Percentiles rank a stretch among this genome's conserved stretches.
phyloP scores from a whole-genome alignment of 2,888 invertebrate genomes.

The Catocala nupta region DNA sequence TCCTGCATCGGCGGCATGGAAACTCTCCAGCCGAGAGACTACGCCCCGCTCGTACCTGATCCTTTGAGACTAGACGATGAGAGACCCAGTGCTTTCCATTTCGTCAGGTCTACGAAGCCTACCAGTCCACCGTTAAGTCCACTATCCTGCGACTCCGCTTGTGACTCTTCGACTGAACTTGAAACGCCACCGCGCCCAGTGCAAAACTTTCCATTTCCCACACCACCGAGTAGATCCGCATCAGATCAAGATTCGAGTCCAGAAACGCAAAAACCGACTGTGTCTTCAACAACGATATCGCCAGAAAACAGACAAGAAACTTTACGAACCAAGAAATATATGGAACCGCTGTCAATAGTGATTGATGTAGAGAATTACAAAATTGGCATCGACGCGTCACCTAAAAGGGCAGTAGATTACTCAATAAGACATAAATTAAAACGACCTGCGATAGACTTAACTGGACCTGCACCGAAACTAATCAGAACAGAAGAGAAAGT shows the following conservation, averaged over 20 bases:
- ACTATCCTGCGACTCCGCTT: conserved; percentile 90
- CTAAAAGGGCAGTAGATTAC: conserved; percentile 82
- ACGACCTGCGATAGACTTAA: conserved; percentile 66
- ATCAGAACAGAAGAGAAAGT: conserved; percentile 64
- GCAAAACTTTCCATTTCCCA: conserved; percentile 82
- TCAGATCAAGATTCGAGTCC: conserved; percentile 86
- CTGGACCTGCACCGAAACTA: conserved; percentile 72
- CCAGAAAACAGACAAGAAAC: conserved; percentile 77
- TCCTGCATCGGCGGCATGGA: conserved; percentile 89
- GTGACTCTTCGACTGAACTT: conserved; percentile 87
- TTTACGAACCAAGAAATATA: conserved; percentile 71
- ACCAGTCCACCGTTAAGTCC: conserved; percentile 92
- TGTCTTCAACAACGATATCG: conserved; percentile 86
- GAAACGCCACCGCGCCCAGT: conserved; percentile 84
- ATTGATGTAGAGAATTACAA: conserved; percentile 84
- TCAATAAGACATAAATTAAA: conserved; percentile 79
- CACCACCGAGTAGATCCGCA: conserved; percentile 88
- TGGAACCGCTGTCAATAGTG: conserved; percentile 82
- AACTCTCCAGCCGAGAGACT: conserved; percentile 69
- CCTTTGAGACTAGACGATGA: conserved; percentile 79
- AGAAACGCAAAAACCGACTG: conserved; percentile 82
- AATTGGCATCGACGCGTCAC: conserved; percentile 82
- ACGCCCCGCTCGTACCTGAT: conserved; percentile 88
- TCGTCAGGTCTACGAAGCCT: conserved; percentile 75
- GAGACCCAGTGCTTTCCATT: conserved; percentile 80